Conservation (phyloP, 2,113 vertebrate species). For the Noctilio leporinus region DNA sequence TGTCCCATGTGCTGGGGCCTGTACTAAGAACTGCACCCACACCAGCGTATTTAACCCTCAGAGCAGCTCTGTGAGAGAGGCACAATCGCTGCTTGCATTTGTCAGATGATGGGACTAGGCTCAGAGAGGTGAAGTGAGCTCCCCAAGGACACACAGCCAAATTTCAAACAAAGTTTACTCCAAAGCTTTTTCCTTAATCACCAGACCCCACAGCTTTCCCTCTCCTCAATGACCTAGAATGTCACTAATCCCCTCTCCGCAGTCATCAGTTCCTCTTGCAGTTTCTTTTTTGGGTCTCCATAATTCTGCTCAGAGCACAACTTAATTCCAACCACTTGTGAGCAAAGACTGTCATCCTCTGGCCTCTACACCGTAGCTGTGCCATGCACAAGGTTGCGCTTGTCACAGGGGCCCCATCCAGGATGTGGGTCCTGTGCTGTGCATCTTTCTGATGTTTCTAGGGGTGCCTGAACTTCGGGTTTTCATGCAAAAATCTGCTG, state of each 20-base stretch:
- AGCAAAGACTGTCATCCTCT: fast-evolving
- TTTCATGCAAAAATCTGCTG: neutral
- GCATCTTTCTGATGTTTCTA: neutral
- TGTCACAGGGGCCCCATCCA: no score
- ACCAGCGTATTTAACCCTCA: neutral
- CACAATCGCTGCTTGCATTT: neutral
- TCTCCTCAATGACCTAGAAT: no score
- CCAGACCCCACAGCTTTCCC: no score
- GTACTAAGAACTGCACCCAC: no score
- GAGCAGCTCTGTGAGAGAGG: neutral
- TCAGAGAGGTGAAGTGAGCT: slow-evolving; percentile 2
- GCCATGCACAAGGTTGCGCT: no score
- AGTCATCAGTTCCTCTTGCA: neutral
- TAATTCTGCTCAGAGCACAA: neutral
- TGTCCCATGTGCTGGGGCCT: neutral
- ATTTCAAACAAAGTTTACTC: neutral
- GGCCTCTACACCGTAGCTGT: neutral
- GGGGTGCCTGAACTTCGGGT: neutral
- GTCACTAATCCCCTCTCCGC: no score
- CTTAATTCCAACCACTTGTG: neutral
- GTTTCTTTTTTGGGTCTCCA: neutral
- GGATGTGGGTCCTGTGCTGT: neutral
- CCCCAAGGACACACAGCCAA: neutral
- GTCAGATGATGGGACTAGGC: neutral
- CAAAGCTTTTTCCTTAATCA: neutral